Evolutionary conservation across 1,140 invertebrate genomes (phyloP).

Genomic region (Platyura marginata): DNA sequence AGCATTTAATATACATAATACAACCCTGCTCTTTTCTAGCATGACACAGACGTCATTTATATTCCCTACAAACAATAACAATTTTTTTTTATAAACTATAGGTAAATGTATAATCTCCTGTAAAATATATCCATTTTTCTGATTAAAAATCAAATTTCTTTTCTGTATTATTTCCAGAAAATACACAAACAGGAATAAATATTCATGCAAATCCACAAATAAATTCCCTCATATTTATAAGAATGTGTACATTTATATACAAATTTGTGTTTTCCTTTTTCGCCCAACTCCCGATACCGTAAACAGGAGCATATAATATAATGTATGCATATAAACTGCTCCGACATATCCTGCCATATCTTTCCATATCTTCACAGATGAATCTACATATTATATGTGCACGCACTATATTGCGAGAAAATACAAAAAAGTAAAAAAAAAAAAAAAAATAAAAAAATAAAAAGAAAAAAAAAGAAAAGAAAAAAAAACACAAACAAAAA

Average conservation of each 20-base stretch:
- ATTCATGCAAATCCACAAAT: neutral
- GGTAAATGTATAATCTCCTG: no score
- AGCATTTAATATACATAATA: no score
- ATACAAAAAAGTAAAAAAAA: no score
- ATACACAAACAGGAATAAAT: neutral
- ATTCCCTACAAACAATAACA: no score
- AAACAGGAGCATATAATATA: neutral
- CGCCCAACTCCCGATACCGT: neutral
- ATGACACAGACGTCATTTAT: no score
- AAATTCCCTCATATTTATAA: neutral
- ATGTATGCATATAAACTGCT: neutral
- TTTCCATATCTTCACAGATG: neutral
- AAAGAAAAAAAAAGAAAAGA: neutral
- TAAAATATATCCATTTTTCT: no score
- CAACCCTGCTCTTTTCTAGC: no score
- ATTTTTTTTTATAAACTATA: no score
- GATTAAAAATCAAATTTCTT: no score
- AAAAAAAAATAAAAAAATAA: neutral
- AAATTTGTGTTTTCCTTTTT: neutral
- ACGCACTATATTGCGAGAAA: no score
- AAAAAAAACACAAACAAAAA: neutral
- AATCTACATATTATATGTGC: neutral
- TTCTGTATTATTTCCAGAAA: no score
- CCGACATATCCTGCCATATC: neutral
- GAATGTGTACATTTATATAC: neutral